Base-by-base conservation (phyloP, 2,888 invertebrate species). In the Phaonia tiefii region DNA sequence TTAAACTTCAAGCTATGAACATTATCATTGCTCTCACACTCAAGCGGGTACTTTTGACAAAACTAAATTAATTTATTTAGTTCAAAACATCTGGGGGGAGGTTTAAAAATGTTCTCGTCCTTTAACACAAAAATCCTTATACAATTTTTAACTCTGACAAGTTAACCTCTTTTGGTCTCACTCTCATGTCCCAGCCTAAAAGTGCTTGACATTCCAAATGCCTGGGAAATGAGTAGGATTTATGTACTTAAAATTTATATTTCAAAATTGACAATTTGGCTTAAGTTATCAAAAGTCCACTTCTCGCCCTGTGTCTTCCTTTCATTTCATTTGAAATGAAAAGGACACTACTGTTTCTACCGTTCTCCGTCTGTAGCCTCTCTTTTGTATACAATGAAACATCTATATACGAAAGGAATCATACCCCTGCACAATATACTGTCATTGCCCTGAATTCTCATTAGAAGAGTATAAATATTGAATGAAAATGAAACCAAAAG, bases 211-310 rank as follows among this genome's bases (percentile, higher is more conserved):
- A 31, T 31, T 5, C 31, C 31, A 3, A 5, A 31, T 31, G 4
- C 31, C 31, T 31, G 31, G 8, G 31, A 31, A 31, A 31, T 31
- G 31, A 31, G 8, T 8, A 31, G 75, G 56, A 67, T 67, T 75
- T 37, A 15, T 54, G 31, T 39, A 70, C 63, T 63, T 76, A n/a
- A 20, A 42, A 65, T 70, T 63, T 76, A 76, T 76, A 20, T 63
- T 71, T 71, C 70, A 56, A 56, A 71, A 76, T 66, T 70, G 46
- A 66, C 70, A 76, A 65, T 56, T 65, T 56, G 22, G 7, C 49
- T 31, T 67, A 37, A 17, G 31, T 11, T 31, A 26, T 49, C 15
- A 31, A 5, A 46, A 13, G 17, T 15, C 26, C 20, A n/a, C n/a
- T n/a, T n/a, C n/a, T n/a, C n/a, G n/a, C n/a, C n/a, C n/a, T n/a